Base-by-base conservation (phyloP, 2,888 invertebrate genomes). In the Agrotis ipsilon region DNA sequence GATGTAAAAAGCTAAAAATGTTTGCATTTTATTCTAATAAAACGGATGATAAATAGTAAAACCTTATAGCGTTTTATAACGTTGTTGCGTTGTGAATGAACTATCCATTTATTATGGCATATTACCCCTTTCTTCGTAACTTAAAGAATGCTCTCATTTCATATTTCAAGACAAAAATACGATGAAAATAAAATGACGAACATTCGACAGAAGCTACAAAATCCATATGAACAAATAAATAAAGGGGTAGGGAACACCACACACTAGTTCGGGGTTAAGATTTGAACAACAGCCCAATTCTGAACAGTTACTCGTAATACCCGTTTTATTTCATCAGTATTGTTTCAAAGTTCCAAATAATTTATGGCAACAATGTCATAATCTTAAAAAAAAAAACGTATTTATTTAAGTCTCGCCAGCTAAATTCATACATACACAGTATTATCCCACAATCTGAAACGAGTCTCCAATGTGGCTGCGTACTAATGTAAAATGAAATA, bases 161-260 rank as follows among this genome's bases (percentile, higher is more conserved):
- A 73, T 59, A 76, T 73, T 75, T 73, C 76, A 75, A 32, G 76
- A 75, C 43, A 21, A 48, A 59, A 43, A 75, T 3, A 73, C 58
- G 45, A 45, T 73, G 73, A 73, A 73, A 73, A 73, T 73, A 68
- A 76, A 73, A 59, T 73, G 73, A 76, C 73, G 73, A 73, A 73
- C 54, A 73, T 73, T 73, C 73, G 48, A 45, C 24, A 75, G 43
- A 46, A 59, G 48, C 59, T 73, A 76, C 76, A 60, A 32, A 75
- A 45, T 48, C 7, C 39, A 51, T 32, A 46, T 3, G 43, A 19
- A 43, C 39, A 46, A 46, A 46, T 65, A 39, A 19, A 21, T 52
- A 18, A 48, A 75, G 75, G 68, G 75, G 72, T 75, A 59, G 58
- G 32, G 9, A n/a, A 46, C 1, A 24, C 49, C 46, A 45, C 0